Conservation (phyloP, 2,888 invertebrate species). For the Drosophila colorata region DNA sequence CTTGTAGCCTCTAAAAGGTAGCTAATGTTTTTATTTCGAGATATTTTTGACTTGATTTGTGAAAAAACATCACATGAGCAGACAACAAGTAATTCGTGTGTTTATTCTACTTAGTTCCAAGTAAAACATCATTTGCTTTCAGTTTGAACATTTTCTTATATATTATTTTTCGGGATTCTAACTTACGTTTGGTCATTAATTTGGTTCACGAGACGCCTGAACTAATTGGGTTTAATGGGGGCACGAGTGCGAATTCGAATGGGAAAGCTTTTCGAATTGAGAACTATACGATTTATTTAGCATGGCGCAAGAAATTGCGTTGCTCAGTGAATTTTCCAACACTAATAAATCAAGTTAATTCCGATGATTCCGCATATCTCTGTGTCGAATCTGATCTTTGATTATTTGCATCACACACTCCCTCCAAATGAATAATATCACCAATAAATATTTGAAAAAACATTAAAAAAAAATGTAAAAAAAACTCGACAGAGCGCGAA, state of each 20-base stretch:
- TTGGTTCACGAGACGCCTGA: slow-evolving; percentile 13
- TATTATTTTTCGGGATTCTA: slow-evolving; percentile 1
- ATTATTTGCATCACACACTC: slow-evolving; percentile 11
- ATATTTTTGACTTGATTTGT: slow-evolving; percentile 65
- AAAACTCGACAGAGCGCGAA: slow-evolving; percentile 55
- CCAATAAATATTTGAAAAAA: slow-evolving; percentile 32
- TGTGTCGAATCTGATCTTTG: background rate
- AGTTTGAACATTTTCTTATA: slow-evolving; percentile 17
- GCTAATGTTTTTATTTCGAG: slow-evolving; percentile 46
- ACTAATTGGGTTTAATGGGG: slow-evolving; percentile 65
- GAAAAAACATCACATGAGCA: slow-evolving; percentile 51
- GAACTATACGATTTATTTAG: slow-evolving; percentile 43
- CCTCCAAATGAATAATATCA: slow-evolving; percentile 31
- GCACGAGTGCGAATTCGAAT: slow-evolving; percentile 35
- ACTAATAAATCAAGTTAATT: slow-evolving; percentile 11
- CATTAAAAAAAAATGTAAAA: slow-evolving; percentile 8
- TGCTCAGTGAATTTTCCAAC: slow-evolving; percentile 17
- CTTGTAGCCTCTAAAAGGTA: slow-evolving; percentile 36
- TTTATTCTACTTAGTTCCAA: slow-evolving; percentile 47
- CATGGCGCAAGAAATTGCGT: slow-evolving; percentile 28
- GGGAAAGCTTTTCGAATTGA: too few relatives aligned
- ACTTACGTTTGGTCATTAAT: slow-evolving; percentile 28
- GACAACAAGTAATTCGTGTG: slow-evolving; percentile 18
- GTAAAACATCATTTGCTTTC: slow-evolving; percentile 57
- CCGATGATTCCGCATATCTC: background rate